These are phyloP conservation scores for Halictus rubicundus DNA, from an alignment of 1,140 invertebrate species.

Conservation along the genomic window DNA sequence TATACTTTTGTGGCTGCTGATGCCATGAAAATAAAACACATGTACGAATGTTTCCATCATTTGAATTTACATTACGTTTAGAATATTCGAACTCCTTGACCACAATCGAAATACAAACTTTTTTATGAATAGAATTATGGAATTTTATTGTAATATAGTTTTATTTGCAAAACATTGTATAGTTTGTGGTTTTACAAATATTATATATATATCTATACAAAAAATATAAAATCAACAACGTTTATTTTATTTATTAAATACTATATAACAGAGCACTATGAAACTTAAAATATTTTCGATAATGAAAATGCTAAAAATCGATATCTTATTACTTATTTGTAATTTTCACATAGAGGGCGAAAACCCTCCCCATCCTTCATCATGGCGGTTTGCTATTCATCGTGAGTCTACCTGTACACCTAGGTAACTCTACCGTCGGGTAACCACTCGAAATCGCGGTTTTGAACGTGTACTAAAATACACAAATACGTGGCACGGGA, in stretches of 20 bases:
- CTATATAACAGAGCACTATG: neutral
- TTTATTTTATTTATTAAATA: constrained; percentile 5
- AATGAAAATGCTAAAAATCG: too few relatives aligned
- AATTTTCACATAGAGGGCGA: neutral
- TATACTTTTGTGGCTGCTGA: constrained; percentile 22
- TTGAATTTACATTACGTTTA: neutral
- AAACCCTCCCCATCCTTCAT: too few relatives aligned
- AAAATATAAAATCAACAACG: neutral
- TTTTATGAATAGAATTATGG: neutral
- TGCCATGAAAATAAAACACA: constrained; percentile 35
- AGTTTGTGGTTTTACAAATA: constrained; percentile 4
- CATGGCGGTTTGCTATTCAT: too few relatives aligned
- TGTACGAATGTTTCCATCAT: constrained; percentile 29
- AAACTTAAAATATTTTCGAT: neutral
- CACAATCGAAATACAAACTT: neutral
- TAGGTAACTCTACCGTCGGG: too few relatives aligned
- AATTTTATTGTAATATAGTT: constrained; percentile 4
- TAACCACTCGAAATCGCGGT: too few relatives aligned
- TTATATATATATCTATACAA: neutral
- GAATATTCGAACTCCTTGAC: neutral
- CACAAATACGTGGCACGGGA: too few relatives aligned
- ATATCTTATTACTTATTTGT: too few relatives aligned
- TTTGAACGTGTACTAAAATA: too few relatives aligned
- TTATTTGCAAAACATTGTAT: constrained; percentile 7
- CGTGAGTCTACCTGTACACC: too few relatives aligned